Evolutionary conservation across 2,888 invertebrate genomes (phyloP).

Genomic region (Eupsilia transversa): DNA sequence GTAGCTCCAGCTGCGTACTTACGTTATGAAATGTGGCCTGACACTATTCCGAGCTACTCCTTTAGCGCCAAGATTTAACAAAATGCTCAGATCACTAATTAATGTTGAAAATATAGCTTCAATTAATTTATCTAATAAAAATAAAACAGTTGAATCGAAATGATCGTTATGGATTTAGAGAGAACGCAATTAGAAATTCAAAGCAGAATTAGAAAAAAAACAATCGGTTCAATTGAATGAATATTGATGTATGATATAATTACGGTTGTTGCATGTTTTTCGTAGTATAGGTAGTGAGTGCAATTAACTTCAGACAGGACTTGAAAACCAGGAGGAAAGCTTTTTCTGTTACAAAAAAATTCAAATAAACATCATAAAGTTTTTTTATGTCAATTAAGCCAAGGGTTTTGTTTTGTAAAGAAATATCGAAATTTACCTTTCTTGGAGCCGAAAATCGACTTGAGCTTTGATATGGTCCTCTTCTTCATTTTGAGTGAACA

Average conservation of each 20-base stretch:
- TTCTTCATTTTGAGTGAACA: conserved; percentile 84
- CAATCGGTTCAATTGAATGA: conserved; percentile 52
- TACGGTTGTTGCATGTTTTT: conserved; percentile 42
- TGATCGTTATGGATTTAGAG: conserved; percentile 48
- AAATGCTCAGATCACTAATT: conserved; percentile 8
- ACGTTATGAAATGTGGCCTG: conserved; percentile 69
- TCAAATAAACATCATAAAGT: background rate
- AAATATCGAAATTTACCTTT: conserved; percentile 78
- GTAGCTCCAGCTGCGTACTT: conserved; percentile 70
- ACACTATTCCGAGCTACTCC: conserved; percentile 55
- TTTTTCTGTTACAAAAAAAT: background rate
- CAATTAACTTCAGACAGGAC: background rate
- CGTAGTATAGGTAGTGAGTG: background rate
- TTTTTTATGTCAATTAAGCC: background rate
- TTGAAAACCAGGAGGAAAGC: background rate
- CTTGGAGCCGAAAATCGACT: conserved; percentile 86
- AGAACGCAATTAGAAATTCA: conserved; percentile 70
- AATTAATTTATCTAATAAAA: conserved; percentile 1
- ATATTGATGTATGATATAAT: conserved; percentile 58
- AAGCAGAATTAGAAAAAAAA: conserved; percentile 57
- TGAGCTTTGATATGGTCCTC: conserved; percentile 87
- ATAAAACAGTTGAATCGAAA: conserved; percentile 6
- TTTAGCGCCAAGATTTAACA: conserved; percentile 15
- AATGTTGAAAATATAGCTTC: conserved; percentile 11
- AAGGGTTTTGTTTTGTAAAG: background rate